Conservation (phyloP, 2,113 vertebrate genomes). For the Cyprinus carpio region DNA sequence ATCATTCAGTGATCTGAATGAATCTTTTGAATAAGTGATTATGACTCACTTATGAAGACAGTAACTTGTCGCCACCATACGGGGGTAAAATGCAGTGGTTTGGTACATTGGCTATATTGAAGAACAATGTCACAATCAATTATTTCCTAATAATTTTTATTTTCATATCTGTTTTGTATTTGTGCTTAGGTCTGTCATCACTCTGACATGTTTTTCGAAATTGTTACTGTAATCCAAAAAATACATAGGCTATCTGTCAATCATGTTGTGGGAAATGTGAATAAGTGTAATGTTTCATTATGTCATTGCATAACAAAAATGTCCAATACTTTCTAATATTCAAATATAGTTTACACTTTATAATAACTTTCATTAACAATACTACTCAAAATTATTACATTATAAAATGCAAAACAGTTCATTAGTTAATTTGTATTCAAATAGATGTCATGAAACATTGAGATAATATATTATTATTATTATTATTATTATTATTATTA, state of each 20-base stretch:
- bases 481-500: neutral
- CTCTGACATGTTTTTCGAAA: neutral
- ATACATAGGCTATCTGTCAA: neutral
- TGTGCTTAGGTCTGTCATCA: conserved; percentile 9
- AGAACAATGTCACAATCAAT: neutral
- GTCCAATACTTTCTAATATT: conserved; percentile 17
- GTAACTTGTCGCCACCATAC: too few species aligned
- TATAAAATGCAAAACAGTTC: neutral
- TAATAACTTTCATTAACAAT: conserved; percentile 31
- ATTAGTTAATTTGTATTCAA: neutral
- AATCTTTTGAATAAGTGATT: too few species aligned
- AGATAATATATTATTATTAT: too few species aligned
- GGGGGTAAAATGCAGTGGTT: neutral
- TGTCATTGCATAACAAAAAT: conserved; percentile 8
- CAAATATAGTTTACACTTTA: conserved; percentile 18
- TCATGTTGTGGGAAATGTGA: neutral
- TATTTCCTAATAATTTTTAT: conserved; percentile 14
- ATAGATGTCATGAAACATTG: neutral
- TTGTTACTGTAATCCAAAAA: neutral
- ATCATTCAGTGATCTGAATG: neutral
- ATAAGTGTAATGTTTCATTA: conserved; percentile 18
- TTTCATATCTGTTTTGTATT: conserved; percentile 21
- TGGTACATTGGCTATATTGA: neutral
- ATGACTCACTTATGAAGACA: too few species aligned
- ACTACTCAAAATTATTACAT: neutral